These are phyloP conservation scores for Stegastes partitus DNA, from an alignment of 2,113 vertebrate genomes.

Conservation along the genomic window DNA sequence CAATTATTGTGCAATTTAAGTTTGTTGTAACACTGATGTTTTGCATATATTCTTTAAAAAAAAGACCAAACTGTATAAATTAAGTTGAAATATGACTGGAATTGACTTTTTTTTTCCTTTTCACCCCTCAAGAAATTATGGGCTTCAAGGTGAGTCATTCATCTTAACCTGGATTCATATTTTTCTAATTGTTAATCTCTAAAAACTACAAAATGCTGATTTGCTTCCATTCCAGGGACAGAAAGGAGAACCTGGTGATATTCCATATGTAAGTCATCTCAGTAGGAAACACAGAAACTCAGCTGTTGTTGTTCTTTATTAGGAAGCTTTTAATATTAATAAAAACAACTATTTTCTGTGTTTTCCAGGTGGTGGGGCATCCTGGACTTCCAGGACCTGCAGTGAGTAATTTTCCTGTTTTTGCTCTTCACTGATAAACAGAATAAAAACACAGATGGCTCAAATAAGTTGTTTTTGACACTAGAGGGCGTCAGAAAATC, in stretches of 20 bases:
- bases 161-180: neutral
- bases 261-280: slow-evolving; percentile 91
- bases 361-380: slow-evolving; percentile 88
- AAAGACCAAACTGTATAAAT: too few species aligned
- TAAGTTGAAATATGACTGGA: too few species aligned
- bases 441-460: too few species aligned
- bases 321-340: neutral
- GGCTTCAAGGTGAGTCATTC: slow-evolving; percentile 71
- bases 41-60: too few species aligned
- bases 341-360: neutral
- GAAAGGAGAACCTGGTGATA: slow-evolving; percentile 97
- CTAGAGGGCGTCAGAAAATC: too few species aligned
- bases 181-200: neutral
- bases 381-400: slow-evolving; percentile 88
- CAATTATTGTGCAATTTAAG: too few species aligned
- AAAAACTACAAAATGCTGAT: neutral
- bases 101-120: neutral
- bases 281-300: neutral
- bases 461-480: too few species aligned
- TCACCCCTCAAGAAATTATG: slow-evolving; percentile 58
- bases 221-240: slow-evolving; percentile 86
- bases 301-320: neutral
- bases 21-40: too few species aligned
- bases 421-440: neutral
- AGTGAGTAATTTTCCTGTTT: slow-evolving; percentile 77